Conservation (phyloP, 1,140 invertebrate species). For the Venturia canescens region DNA sequence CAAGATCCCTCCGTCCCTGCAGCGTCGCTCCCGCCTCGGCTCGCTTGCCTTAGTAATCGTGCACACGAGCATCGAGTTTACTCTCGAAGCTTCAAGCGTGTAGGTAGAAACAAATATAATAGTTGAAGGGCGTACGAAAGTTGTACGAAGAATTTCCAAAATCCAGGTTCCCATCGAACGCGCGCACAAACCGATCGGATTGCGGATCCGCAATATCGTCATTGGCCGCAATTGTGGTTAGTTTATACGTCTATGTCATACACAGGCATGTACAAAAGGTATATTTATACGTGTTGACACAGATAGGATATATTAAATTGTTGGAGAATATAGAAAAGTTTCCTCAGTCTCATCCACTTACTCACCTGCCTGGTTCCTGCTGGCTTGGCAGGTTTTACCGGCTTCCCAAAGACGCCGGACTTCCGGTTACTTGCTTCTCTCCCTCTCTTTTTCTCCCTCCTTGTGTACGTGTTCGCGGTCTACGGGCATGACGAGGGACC, state of each 20-base stretch:
- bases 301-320: not conserved
- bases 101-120: no score
- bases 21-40: conserved; percentile 59
- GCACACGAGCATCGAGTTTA: not conserved
- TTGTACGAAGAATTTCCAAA: not conserved
- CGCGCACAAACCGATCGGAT: not conserved
- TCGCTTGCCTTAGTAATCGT: conserved; percentile 50
- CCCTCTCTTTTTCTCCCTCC: not conserved
- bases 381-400: conserved; percentile 37
- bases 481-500: not conserved
- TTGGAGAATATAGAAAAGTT: conserved; percentile 15
- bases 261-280: no score
- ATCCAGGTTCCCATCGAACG: not conserved
- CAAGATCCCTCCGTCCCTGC: conserved; percentile 69
- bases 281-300: not conserved
- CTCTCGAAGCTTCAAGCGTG: not conserved
- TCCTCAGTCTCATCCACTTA: conserved; percentile 30
- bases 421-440: conserved; percentile 51
- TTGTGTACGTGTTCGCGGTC: not conserved
- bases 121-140: no score
- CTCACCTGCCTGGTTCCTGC: conserved; percentile 29
- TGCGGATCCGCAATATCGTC: not conserved
- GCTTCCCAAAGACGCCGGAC: conserved; percentile 56
- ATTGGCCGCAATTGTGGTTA: not conserved
- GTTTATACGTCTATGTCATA: no score